Evolutionary conservation across 1,140 invertebrate species (phyloP).

Genomic region (Steinernema khuongi): DNA sequence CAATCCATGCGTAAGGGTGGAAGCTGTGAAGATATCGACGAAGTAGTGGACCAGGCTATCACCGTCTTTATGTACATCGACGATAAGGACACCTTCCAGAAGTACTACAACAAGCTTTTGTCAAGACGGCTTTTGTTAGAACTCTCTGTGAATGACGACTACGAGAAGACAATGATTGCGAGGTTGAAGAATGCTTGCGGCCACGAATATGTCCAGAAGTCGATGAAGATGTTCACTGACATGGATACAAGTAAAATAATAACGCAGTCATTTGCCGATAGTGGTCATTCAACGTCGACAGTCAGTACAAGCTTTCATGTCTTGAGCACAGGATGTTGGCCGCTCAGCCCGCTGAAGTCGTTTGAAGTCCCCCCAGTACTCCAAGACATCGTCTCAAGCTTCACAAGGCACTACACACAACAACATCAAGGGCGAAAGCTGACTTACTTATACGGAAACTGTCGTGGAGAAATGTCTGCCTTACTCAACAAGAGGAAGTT

Average conservation of each 20-base stretch:
- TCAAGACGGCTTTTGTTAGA: constrained; percentile 92
- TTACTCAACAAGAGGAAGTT: constrained; percentile 77
- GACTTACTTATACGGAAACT: constrained; percentile 95
- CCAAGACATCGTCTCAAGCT: constrained; percentile 85
- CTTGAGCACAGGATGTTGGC: constrained; percentile 93
- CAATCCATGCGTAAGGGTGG: constrained; percentile 78
- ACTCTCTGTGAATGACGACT: constrained; percentile 96
- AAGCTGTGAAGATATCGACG: constrained; percentile 92
- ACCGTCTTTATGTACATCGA: constrained; percentile 99
- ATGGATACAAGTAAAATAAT: constrained; percentile 78
- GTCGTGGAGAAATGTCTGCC: constrained; percentile 92
- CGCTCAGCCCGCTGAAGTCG: constrained; percentile 57
- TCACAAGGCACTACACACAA: constrained; percentile 87
- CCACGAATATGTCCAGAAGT: constrained; percentile 96
- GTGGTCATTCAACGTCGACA: neutral
- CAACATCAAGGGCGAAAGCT: constrained; percentile 93
- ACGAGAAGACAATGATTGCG: constrained; percentile 98
- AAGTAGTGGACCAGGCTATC: constrained; percentile 96
- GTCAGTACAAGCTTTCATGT: constrained; percentile 63
- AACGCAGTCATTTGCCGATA: constrained; percentile 36
- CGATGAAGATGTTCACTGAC: constrained; percentile 95
- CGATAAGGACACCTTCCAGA: constrained; percentile 99
- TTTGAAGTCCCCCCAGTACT: constrained; percentile 64
- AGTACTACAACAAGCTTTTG: constrained; percentile 98
- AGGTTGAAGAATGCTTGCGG: constrained; percentile 97